phyloP scores from a whole-genome alignment of 2,888 invertebrate species.

The Hypercompe scribonia region DNA sequence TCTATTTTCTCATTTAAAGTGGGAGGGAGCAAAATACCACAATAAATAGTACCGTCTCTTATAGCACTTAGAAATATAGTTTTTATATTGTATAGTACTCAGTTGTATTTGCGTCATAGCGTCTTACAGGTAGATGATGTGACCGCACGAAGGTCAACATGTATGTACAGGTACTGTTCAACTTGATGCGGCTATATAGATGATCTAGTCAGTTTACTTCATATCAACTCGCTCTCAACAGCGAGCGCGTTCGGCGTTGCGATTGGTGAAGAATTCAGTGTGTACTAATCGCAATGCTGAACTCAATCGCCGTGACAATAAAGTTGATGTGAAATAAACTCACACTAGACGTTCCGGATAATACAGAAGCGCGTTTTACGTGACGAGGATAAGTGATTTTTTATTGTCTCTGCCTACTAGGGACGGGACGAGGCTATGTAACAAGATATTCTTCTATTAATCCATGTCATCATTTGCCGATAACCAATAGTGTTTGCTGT shows the following conservation, averaged over 20 bases:
- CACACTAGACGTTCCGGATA: too few relatives aligned
- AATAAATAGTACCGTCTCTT: neutral
- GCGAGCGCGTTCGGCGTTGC: too few relatives aligned
- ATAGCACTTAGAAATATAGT: neutral
- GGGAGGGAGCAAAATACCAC: neutral
- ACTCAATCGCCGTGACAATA: too few relatives aligned
- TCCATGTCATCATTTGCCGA: neutral
- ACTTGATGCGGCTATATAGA: neutral
- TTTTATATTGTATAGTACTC: neutral
- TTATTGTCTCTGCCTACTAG: neutral
- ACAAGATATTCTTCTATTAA: neutral
- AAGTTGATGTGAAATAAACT: too few relatives aligned
- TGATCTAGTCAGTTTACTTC: too few relatives aligned
- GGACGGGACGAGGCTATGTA: too few relatives aligned
- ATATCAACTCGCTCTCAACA: too few relatives aligned
- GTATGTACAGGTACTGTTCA: neutral
- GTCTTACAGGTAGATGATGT: constrained; percentile 3
- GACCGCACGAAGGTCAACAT: constrained; percentile 12
- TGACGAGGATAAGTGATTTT: too few relatives aligned
- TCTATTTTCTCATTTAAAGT: neutral
- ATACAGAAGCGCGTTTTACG: too few relatives aligned
- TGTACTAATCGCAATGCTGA: too few relatives aligned
- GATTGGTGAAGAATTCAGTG: too few relatives aligned
- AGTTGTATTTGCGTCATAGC: constrained; percentile 11
- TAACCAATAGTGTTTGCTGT: neutral